Evolutionary conservation across 64 coral and sea anemone species (phyloP).

Genomic region (Montipora efflorescens): DNA sequence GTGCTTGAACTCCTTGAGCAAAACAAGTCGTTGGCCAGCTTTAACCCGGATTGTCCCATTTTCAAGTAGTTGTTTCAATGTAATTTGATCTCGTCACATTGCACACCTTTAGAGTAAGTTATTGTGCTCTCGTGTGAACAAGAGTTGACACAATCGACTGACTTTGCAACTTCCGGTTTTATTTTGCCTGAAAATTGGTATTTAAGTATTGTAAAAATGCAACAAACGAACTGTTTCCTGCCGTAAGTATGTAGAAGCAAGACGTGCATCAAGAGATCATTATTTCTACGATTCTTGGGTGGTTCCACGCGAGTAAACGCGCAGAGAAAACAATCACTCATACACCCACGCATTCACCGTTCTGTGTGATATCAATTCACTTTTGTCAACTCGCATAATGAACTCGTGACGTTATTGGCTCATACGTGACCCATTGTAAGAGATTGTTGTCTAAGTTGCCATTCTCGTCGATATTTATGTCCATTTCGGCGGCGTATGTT

Average conservation of each 20-base stretch:
- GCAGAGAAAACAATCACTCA: neutral
- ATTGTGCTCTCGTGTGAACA: too few relatives aligned
- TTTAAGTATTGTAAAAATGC: neutral
- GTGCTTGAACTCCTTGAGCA: neutral
- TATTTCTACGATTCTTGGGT: neutral
- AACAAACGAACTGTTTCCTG: too few relatives aligned
- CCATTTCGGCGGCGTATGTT: constrained; percentile 3
- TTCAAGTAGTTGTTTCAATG: neutral
- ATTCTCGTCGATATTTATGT: constrained; percentile 19
- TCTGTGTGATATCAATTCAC: constrained; percentile 21
- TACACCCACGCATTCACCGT: neutral
- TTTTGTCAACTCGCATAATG: constrained; percentile 24
- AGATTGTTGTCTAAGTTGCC: constrained; percentile 28
- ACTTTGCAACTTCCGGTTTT: constrained; percentile 1
- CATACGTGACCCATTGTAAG: neutral
- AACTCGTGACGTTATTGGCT: constrained; percentile 39
- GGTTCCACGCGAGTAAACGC: constrained; percentile 7
- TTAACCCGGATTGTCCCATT: neutral
- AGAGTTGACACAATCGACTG: neutral
- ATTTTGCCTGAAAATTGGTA: neutral
- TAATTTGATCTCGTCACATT: neutral
- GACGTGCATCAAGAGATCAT: neutral
- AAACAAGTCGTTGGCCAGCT: neutral
- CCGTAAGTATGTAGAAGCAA: neutral
- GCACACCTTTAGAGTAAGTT: too few relatives aligned